Conservation (phyloP, 2,797 vertebrate genomes). For the Nannoperca australis region DNA sequence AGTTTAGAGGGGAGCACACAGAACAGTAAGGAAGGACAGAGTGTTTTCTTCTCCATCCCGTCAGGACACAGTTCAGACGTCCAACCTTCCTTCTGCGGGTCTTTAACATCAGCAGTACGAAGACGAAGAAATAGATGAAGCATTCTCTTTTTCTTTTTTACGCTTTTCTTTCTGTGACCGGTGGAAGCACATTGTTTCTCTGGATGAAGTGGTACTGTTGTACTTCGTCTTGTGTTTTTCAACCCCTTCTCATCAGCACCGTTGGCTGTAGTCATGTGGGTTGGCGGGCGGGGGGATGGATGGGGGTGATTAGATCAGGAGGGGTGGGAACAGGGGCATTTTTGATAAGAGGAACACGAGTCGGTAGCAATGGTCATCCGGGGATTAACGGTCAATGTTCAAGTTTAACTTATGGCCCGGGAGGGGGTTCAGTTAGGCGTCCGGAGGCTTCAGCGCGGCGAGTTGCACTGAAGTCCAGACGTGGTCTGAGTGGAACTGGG, state of each 20-base stretch:
- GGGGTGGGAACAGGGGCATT: constrained; percentile 34
- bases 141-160: constrained; percentile 42
- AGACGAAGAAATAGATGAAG: constrained; percentile 83
- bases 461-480: constrained; percentile 44
- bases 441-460: constrained; percentile 39
- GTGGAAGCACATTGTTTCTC: constrained; percentile 66
- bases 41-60: constrained; percentile 75
- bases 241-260: constrained; percentile 82
- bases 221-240: constrained; percentile 69
- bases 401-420: constrained; percentile 55
- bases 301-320: constrained; percentile 53
- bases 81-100: constrained; percentile 61
- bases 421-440: constrained; percentile 45
- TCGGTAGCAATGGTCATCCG: constrained; percentile 57
- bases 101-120: constrained; percentile 92
- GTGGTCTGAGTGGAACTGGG: constrained; percentile 24
- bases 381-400: constrained; percentile 62
- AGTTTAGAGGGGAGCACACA: constrained; percentile 83
- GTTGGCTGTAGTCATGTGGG: constrained; percentile 85
- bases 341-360: constrained; percentile 43
- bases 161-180: constrained; percentile 52
- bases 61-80: constrained; percentile 70
- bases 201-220: constrained; percentile 69
- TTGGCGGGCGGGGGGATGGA: constrained; percentile 63
- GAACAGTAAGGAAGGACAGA: constrained; percentile 80